A percentile compares a stretch with the other conserved stretches of the same genome.
Conservation (phyloP, 1,140 invertebrate genomes). For the Lordiphosa clarofinis region DNA sequence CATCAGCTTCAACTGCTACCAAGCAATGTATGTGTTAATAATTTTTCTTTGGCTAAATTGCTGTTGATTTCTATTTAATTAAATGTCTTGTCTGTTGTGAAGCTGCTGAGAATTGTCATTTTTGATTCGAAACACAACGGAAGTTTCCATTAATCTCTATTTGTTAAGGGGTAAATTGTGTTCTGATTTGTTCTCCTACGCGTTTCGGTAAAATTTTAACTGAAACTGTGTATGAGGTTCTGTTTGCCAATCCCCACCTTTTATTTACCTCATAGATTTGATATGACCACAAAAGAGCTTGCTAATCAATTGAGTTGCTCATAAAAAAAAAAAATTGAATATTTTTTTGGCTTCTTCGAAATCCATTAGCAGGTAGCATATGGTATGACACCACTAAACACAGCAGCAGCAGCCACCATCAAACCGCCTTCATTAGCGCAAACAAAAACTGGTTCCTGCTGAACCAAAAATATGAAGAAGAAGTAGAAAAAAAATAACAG, state of each 20-base stretch:
- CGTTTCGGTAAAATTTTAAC: too few relatives aligned
- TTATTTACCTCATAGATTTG: too few relatives aligned
- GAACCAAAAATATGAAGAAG: conserved; percentile 34
- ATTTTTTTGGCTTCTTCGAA: conserved; percentile 52
- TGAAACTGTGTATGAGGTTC: too few relatives aligned
- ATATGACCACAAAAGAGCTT: too few relatives aligned
- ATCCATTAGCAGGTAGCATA: conserved; percentile 77
- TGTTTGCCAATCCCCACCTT: too few relatives aligned
- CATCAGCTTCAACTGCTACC: conserved; percentile 40
- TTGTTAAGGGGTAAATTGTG: too few relatives aligned
- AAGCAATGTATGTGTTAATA: conserved; percentile 56
- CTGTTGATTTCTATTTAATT: conserved; percentile 75
- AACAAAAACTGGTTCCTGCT: conserved; percentile 37
- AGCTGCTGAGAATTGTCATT: conserved; percentile 19
- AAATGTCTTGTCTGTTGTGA: conserved; percentile 40
- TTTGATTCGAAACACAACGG: conserved; percentile 14
- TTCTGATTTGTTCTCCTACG: too few relatives aligned
- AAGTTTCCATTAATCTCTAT: conserved; percentile 3
- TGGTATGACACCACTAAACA: conserved; percentile 55
- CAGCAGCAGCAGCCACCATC: conserved; percentile 36
- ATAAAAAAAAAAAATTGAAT: conserved; percentile 8
- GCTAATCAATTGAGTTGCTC: too few relatives aligned
- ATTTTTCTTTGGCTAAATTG: conserved; percentile 59
- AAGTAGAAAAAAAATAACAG: conserved; percentile 22
- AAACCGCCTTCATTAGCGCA: conserved; percentile 35